Percentiles rank a stretch among this genome's conserved stretches.
These are phyloP conservation scores for Chirona hameri DNA, from an alignment of 2,888 invertebrate genomes.

Conservation along the genomic window DNA sequence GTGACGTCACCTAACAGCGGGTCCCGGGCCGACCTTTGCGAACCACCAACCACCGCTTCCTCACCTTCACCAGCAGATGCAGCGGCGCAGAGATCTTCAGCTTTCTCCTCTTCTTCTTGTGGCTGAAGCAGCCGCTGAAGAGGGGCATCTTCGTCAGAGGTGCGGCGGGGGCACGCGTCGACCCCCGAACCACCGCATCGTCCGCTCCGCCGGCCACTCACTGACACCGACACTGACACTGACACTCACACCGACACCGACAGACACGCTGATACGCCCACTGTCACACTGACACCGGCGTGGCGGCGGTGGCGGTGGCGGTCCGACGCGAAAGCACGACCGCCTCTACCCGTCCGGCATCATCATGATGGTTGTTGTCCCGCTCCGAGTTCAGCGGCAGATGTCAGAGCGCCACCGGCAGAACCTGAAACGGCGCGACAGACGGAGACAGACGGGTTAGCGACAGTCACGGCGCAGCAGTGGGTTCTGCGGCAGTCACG, in stretches of 20 bases:
- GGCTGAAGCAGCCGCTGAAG: constrained; percentile 4
- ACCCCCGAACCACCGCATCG: not conserved
- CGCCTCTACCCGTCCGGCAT: not conserved
- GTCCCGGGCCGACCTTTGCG: too few relatives aligned
- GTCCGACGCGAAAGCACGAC: not conserved
- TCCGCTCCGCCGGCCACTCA: not conserved
- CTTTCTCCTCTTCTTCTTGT: constrained; percentile 4
- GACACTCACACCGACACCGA: not conserved
- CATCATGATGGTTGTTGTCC: not conserved
- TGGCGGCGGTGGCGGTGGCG: not conserved
- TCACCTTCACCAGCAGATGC: not conserved
- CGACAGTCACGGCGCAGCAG: not conserved
- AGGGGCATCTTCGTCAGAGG: not conserved
- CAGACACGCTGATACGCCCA: not conserved
- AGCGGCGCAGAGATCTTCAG: not conserved
- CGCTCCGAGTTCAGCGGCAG: not conserved
- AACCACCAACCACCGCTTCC: not conserved
- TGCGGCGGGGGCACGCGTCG: not conserved
- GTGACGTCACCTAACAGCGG: too few relatives aligned
- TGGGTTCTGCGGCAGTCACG: not conserved
- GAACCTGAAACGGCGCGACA: not conserved
- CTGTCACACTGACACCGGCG: not conserved
- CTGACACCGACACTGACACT: constrained; percentile 1
- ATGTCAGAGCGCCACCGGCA: not conserved
- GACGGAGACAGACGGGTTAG: not conserved